Base-by-base conservation (phyloP, 2,113 vertebrate species). In the Stictonetta naevosa region DNA sequence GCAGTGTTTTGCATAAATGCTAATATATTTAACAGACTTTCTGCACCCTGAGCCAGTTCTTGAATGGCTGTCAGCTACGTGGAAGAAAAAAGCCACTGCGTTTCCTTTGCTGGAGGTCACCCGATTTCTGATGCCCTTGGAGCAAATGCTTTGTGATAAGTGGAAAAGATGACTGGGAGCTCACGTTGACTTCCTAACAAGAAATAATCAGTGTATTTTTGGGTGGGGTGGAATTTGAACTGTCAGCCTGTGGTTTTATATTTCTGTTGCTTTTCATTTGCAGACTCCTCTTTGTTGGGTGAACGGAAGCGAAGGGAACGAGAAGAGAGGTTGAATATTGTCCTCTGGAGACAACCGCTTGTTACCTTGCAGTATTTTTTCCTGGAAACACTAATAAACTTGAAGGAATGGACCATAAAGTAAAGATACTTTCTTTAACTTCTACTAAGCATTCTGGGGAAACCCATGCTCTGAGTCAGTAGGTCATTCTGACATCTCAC, bases 331-430 rank as follows among this genome's bases (percentile, higher is more conserved):
- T 97, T 99, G 89, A 99, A 98, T 86, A 98, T 99, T 97, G 98
- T 99, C 26, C 97, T 99, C 40, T 99, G 99, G 99, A 99, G 96
- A 97, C 98, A 98, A 85, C 99, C 99, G 3, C 80, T 99, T 38
- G 96, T 98, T 97, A 99, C 99, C 86, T 97, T 99, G 91, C 98
- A 99, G 97, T 99, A 99, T 98, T 99, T 99, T 97, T 98, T 98
- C 94, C 97, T 99, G 97, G 99, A 99, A 98, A 98, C 98, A 23
- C 98, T 99, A 96, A 93, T 99, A 97, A 98, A 98, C 97, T 98
- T 99, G 97, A 99, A 99, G 98, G 99, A 99, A 97, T 99, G 97
- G 99, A 99, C 99, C 72, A 97, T 98, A 97, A 99, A 99, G 99
- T 99, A 99, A 99, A 98, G 93, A 97, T 25, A 26, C 88, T 96